A percentile compares a stretch with the other conserved stretches of the same genome.
Conservation (phyloP, 1,140 invertebrate genomes). For the Penaeus chinensis region DNA sequence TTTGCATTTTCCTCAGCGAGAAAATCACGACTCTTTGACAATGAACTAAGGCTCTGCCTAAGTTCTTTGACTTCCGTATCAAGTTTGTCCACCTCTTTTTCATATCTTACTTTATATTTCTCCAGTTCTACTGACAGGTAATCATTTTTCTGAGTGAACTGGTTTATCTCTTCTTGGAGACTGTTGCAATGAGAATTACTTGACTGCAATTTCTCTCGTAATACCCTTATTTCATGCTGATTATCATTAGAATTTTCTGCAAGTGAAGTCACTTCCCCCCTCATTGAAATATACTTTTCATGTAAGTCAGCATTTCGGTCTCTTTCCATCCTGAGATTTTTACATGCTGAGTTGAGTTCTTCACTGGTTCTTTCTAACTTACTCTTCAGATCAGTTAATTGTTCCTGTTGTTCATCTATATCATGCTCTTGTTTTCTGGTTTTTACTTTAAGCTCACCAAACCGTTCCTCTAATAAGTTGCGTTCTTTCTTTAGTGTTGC, state of each 20-base stretch:
- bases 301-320: slow-evolving; percentile 52
- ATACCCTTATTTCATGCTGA: slow-evolving; percentile 33
- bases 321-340: slow-evolving; percentile 41
- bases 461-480: slow-evolving; percentile 48
- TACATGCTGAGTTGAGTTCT: slow-evolving; percentile 33
- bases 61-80: slow-evolving; percentile 42
- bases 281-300: slow-evolving; percentile 46
- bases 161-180: slow-evolving; percentile 42
- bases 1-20: slow-evolving; percentile 40
- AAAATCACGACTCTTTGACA: slow-evolving; percentile 41
- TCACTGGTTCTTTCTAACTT: slow-evolving; percentile 41
- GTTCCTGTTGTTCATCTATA: slow-evolving; percentile 29
- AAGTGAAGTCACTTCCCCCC: slow-evolving; percentile 40
- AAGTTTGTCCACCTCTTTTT: slow-evolving; percentile 40
- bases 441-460: slow-evolving; percentile 35
- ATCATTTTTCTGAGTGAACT: slow-evolving; percentile 36
- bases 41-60: slow-evolving; percentile 11
- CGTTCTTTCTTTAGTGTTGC: slow-evolving; percentile 55
- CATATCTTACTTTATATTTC: slow-evolving; percentile 38
- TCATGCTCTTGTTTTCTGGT: slow-evolving; percentile 54
- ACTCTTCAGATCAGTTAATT: slow-evolving; percentile 30
- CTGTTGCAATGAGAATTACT: slow-evolving; percentile 23
- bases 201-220: slow-evolving; percentile 39
- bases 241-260: slow-evolving; percentile 41
- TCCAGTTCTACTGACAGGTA: slow-evolving; percentile 39